phyloP scores from a whole-genome alignment of 2,888 invertebrate genomes.

The Neuroscelio doddi region DNA sequence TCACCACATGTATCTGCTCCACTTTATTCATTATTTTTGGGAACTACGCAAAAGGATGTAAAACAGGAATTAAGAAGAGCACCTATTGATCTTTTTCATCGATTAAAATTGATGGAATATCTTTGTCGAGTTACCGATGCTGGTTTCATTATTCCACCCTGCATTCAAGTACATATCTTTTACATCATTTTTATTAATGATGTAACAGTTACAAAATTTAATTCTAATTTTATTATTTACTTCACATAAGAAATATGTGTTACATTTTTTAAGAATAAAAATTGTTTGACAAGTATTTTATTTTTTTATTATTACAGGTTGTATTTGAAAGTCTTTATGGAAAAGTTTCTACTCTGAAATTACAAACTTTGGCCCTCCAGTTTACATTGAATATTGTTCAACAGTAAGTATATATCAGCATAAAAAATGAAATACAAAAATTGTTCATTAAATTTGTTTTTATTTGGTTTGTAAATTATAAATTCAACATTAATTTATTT shows the following conservation, averaged over 20 bases:
- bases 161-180: constrained; percentile 80
- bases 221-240: neutral
- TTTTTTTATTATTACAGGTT: constrained; percentile 73
- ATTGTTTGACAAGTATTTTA: no score
- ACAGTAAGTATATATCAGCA: constrained; percentile 82
- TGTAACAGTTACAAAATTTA: constrained; percentile 9
- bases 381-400: constrained; percentile 87
- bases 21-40: constrained; percentile 86
- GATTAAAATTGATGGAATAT: constrained; percentile 89
- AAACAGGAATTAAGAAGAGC: constrained; percentile 81
- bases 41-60: constrained; percentile 75
- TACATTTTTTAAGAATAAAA: constrained; percentile 10
- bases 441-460: no score
- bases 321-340: constrained; percentile 92
- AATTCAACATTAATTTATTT: no score
- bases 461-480: no score
- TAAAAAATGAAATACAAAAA: no score
- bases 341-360: constrained; percentile 85
- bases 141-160: constrained; percentile 84
- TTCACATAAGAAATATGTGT: neutral
- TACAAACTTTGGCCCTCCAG: constrained; percentile 86
- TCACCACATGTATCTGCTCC: constrained; percentile 80
- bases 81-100: constrained; percentile 87
- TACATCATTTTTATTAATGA: constrained; percentile 15
- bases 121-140: constrained; percentile 82